Evolutionary conservation across 2,113 vertebrate species (phyloP), one percentile per base, ranked within the genome.

Genomic region (Ptychochromis oligacanthus): DNA sequence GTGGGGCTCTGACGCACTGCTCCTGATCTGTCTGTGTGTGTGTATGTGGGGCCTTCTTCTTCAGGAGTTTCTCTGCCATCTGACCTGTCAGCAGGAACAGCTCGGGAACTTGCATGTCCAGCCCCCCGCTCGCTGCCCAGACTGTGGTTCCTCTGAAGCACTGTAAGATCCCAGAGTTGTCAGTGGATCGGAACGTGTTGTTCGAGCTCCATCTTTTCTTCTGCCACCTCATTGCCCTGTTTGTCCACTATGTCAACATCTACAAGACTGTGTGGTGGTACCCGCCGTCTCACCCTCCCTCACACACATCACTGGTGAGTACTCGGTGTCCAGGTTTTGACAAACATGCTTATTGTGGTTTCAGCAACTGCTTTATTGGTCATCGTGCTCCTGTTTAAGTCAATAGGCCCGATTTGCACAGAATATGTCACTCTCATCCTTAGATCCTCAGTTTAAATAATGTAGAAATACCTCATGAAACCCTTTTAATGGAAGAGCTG

Each of bases 221-320:
- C 94, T 99, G 98, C 93, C 98, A 99, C 83, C 97, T 99, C 7
- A 93, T 98, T 46, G 98, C 97, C 34, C 96, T 99, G 31, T 99
- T 99, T 11, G 98, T 99, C 64, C 98, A 99, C 95, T 99, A 99
- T 83, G 97, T 99, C 95, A 99, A 99, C 95, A 99, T 99, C 96
- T 99, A 99, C 95, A 99, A 98, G 93, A 99, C 97, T 0, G 98
- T 99, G 87, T 99, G 98, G 98, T 99, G 98, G 98, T 99, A 99
- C 81, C 98, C 98, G 0, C 97, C 98, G 0, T 97, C 97, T 6
- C 98, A 98, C 38, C 98, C 98, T 0, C 98, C 98, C 3, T 99
- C 98, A 0, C 97, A 98, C 92, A 99, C 98, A 0, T 98, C 98
- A 0, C 90, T 99, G 97, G 98, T 99, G 92, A 96, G 98, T 88